These are phyloP conservation scores for Cepaea nemoralis DNA, from an alignment of 1,140 invertebrate genomes.

Conservation along the genomic window DNA sequence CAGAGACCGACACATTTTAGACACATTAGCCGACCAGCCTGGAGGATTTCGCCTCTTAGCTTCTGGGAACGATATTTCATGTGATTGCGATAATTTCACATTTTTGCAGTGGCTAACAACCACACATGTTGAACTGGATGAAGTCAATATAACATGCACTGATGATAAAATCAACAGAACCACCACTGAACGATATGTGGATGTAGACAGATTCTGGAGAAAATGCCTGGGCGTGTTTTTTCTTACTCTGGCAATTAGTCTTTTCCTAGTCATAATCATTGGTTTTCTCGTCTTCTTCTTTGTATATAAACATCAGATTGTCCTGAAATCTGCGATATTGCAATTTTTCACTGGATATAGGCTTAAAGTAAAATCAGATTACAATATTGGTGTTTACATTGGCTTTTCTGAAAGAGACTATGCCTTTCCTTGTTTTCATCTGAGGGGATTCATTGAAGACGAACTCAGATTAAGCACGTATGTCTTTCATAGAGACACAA, in stretches of 20 bases:
- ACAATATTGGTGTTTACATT: constrained; percentile 2
- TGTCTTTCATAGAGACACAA: neutral
- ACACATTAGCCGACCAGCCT: neutral
- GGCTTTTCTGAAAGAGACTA: neutral
- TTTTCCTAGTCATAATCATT: neutral
- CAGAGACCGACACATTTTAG: neutral
- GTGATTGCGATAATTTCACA: neutral
- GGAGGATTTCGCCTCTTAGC: neutral
- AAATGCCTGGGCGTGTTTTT: neutral
- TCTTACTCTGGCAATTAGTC: neutral
- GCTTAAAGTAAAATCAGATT: neutral
- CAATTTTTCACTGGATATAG: neutral
- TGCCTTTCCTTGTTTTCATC: neutral
- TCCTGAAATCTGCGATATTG: neutral
- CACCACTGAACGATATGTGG: neutral
- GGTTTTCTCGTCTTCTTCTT: neutral
- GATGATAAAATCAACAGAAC: neutral
- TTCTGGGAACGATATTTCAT: neutral
- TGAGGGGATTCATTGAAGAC: neutral
- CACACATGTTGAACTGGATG: neutral
- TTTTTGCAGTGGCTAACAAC: constrained; percentile 16
- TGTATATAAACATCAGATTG: neutral
- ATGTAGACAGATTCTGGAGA: neutral
- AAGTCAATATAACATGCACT: neutral
- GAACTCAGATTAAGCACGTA: neutral